A percentile compares a stretch with the other conserved stretches of the same genome.
Evolutionary conservation across 2,113 vertebrate genomes (phyloP).

Genomic region (Coregonus clupeaformis): DNA sequence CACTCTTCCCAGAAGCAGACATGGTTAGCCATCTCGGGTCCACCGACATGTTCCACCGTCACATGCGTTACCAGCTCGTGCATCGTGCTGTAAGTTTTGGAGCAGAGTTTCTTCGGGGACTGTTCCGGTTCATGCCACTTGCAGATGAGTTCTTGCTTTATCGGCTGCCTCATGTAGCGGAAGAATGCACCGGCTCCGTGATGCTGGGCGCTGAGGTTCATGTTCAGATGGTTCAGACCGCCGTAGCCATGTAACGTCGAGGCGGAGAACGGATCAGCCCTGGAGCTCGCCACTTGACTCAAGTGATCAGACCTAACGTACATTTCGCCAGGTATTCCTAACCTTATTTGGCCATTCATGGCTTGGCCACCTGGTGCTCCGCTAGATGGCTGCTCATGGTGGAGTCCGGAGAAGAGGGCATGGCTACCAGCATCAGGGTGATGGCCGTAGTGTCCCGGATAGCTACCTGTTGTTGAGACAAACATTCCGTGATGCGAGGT

Average conservation of each 20-base stretch:
- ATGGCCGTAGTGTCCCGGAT: slow-evolving; percentile 95
- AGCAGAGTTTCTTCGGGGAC: slow-evolving; percentile 86
- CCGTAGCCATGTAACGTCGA: slow-evolving; percentile 89
- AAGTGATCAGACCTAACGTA: slow-evolving; percentile 94
- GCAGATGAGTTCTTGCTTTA: slow-evolving; percentile 98
- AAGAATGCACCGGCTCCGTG: slow-evolving; percentile 96
- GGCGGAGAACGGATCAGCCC: slow-evolving; percentile 89
- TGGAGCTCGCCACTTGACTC: slow-evolving; percentile 87
- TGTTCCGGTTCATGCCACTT: slow-evolving; percentile 91
- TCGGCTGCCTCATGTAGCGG: slow-evolving; percentile 97
- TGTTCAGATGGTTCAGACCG: slow-evolving; percentile 84
- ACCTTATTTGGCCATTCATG: slow-evolving; percentile 94
- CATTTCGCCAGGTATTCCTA: slow-evolving; percentile 98
- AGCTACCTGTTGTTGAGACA: slow-evolving; percentile 99
- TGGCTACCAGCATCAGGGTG: slow-evolving; percentile 88
- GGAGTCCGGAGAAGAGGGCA: slow-evolving; percentile 89
- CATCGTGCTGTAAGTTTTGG: slow-evolving; percentile 99
- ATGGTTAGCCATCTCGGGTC: slow-evolving; percentile 96
- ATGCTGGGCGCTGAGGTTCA: slow-evolving; percentile 85
- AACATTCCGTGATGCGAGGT: slow-evolving; percentile 94
- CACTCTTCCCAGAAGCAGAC: slow-evolving; percentile 99
- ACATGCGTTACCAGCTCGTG: slow-evolving; percentile 97
- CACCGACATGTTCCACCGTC: slow-evolving; percentile 98
- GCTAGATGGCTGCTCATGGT: slow-evolving; percentile 86
- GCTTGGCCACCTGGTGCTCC: slow-evolving; percentile 89